These are phyloP conservation scores for Osedax frankpressi DNA, from an alignment of 2,888 invertebrate genomes.

Conservation along the genomic window DNA sequence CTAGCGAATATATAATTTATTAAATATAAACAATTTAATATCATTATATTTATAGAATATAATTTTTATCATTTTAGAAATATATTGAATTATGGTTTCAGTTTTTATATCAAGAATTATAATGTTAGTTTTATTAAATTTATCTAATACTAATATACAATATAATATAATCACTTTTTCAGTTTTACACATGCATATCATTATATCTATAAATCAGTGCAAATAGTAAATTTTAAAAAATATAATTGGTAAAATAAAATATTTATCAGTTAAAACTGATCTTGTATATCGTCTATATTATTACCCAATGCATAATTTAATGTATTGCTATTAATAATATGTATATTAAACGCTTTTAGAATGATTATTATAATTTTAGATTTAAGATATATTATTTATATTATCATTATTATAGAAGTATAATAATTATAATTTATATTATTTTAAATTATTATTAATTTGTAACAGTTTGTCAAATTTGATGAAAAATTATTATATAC, in stretches of 20 bases:
- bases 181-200: background rate
- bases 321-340: no score
- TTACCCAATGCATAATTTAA: no score
- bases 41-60: background rate
- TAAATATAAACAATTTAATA: background rate
- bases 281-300: background rate
- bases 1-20: background rate
- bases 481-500: no score
- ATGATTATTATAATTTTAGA: no score
- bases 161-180: background rate
- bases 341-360: no score
- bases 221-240: background rate
- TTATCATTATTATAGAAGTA: no score
- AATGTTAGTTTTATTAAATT: conserved; percentile 23
- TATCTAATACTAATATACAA: no score
- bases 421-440: no score
- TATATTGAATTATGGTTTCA: conserved; percentile 18
- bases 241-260: background rate
- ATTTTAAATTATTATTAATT: no score
- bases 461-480: no score
- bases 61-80: background rate
- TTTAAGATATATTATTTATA: no score
- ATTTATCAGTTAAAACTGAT: background rate
- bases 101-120: conserved; percentile 22
- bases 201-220: background rate